phyloP scores from a whole-genome alignment of 1,140 invertebrate species.

The Lanistes nyassanus region DNA sequence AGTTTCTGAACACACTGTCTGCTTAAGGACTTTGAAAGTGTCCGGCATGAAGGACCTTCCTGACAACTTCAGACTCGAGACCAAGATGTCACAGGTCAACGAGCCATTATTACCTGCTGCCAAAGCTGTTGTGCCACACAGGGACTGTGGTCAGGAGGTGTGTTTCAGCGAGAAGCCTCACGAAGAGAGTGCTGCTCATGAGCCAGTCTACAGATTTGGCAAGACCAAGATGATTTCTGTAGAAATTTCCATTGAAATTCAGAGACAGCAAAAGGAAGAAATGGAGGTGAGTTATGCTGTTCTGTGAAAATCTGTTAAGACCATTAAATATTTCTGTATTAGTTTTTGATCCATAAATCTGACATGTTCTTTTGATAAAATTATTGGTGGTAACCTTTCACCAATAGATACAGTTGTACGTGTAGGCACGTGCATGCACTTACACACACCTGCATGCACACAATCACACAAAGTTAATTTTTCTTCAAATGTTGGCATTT shows the following conservation, averaged over 20 bases:
- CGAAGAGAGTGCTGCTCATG: constrained; percentile 1
- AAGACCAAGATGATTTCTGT: constrained; percentile 5
- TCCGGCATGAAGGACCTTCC: constrained; percentile 22
- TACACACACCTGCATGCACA: too few species aligned
- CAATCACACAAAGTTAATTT: too few species aligned
- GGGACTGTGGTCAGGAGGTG: not conserved
- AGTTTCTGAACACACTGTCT: not conserved
- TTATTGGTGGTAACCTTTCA: too few species aligned
- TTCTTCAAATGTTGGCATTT: too few species aligned
- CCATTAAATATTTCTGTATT: too few species aligned
- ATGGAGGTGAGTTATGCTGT: too few species aligned
- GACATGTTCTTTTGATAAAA: too few species aligned
- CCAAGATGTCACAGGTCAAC: not conserved
- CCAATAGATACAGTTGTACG: too few species aligned
- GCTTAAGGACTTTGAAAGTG: constrained; percentile 27
- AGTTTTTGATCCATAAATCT: too few species aligned
- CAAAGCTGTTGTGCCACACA: not conserved
- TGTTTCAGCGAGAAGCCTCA: not conserved
- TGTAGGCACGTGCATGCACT: too few species aligned
- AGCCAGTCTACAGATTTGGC: not conserved
- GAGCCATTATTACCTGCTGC: not conserved
- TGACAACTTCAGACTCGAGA: constrained; percentile 9
- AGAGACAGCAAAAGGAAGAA: too few species aligned
- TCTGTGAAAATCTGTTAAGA: too few species aligned
- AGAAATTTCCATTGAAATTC: not conserved